These are phyloP conservation scores for Oxycera nigricornis DNA, from an alignment of 2,888 invertebrate genomes.

Conservation along the genomic window DNA sequence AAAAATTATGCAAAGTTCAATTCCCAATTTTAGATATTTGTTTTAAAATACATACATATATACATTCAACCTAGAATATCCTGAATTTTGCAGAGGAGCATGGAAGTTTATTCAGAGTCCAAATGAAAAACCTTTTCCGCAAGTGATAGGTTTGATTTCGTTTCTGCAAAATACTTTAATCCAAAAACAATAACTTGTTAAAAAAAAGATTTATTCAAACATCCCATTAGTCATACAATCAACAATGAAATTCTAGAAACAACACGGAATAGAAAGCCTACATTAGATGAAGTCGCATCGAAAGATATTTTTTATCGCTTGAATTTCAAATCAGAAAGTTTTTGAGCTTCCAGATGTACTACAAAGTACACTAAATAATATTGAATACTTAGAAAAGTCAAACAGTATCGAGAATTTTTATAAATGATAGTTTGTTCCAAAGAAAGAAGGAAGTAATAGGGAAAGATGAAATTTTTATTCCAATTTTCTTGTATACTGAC, in stretches of 20 bases:
- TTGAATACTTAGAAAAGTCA: background rate
- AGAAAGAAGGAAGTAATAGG: background rate
- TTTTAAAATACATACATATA: too few species aligned
- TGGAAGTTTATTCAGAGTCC: too few species aligned
- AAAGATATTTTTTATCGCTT: background rate
- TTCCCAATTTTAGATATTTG: too few species aligned
- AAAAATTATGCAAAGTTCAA: too few species aligned
- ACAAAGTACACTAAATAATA: background rate
- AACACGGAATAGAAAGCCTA: background rate
- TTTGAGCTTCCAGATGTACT: background rate
- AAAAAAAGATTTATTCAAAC: background rate
- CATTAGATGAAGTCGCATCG: background rate
- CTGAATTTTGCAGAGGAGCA: too few species aligned
- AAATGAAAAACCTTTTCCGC: too few species aligned
- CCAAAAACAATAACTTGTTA: too few species aligned
- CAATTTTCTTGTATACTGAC: slow-evolving; percentile 3
- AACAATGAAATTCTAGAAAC: slow-evolving; percentile 19
- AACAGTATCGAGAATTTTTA: background rate
- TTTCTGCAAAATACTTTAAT: too few species aligned
- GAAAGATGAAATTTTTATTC: background rate
- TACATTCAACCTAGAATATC: too few species aligned
- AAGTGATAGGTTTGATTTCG: too few species aligned
- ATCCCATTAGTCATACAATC: background rate
- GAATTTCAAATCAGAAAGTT: background rate
- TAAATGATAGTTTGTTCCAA: background rate